Percentiles rank a stretch among this genome's conserved stretches.
phyloP scores from a whole-genome alignment of 2,797 vertebrate species.

The Cyprinella venusta region DNA sequence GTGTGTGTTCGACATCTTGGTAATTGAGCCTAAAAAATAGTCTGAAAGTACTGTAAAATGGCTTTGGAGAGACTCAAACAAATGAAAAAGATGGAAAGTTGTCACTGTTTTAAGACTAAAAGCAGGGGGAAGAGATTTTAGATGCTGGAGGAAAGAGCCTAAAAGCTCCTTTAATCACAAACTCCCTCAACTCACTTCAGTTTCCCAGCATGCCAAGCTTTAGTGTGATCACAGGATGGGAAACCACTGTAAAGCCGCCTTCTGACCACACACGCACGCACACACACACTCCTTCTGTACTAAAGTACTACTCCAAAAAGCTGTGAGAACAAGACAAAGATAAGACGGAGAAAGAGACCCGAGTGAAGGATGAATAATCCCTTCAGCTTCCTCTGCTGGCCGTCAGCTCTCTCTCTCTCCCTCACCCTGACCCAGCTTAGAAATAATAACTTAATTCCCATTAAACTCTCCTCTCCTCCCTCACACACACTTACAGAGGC shows the following conservation, averaged over 20 bases:
- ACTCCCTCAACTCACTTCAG: slow-evolving; percentile 29
- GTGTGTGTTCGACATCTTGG: not conserved
- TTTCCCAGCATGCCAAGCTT: slow-evolving; percentile 32
- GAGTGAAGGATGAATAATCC: slow-evolving; percentile 77
- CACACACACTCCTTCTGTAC: slow-evolving; percentile 6
- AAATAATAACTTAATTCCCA: slow-evolving; percentile 62
- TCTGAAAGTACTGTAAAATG: not conserved
- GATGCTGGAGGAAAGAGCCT: not conserved
- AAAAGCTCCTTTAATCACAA: slow-evolving; percentile 46
- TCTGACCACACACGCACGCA: slow-evolving; percentile 21
- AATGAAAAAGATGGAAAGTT: slow-evolving; percentile 10
- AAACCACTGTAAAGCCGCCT: slow-evolving; percentile 20
- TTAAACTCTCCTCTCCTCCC: slow-evolving; percentile 50
- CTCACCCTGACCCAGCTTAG: slow-evolving; percentile 55
- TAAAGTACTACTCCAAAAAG: slow-evolving; percentile 31
- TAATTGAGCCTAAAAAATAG: not conserved
- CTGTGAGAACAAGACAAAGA: slow-evolving; percentile 42
- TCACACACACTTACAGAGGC: not conserved
- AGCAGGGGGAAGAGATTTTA: slow-evolving; percentile 27
- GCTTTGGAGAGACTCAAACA: not conserved
- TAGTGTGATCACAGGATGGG: slow-evolving; percentile 36
- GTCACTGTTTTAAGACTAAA: slow-evolving; percentile 27
- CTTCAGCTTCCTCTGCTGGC: slow-evolving; percentile 73
- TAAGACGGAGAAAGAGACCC: slow-evolving; percentile 67
- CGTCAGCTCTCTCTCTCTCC: slow-evolving; percentile 69